phyloP scores from a whole-genome alignment of 2,113 vertebrate species.

The Chloroceryle aenea region DNA sequence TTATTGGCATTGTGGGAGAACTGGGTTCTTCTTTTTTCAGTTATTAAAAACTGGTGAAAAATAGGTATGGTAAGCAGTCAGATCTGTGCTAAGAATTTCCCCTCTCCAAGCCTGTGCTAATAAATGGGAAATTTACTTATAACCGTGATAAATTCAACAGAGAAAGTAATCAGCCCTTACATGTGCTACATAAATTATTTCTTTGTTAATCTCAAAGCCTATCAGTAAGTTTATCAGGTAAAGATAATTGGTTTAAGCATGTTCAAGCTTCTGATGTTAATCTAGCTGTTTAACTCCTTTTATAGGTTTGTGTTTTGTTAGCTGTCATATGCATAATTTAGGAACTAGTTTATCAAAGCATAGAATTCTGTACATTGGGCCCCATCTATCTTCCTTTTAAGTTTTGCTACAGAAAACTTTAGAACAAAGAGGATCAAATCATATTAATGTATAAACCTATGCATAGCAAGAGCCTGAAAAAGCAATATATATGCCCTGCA shows the following conservation, averaged over 20 bases:
- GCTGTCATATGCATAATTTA: conserved; percentile 25
- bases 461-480: not conserved
- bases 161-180: not conserved
- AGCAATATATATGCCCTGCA: not conserved
- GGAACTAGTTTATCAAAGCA: conserved; percentile 16
- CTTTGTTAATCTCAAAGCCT: not conserved
- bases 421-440: not conserved
- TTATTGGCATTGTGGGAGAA: not conserved
- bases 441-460: not conserved
- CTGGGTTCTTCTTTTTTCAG: not conserved
- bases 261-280: not conserved
- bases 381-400: not conserved
- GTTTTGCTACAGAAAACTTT: not conserved
- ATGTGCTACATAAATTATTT: not conserved
- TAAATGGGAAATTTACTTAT: conserved; percentile 14
- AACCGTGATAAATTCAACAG: conserved; percentile 40
- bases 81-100: not conserved
- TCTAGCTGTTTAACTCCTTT: not conserved
- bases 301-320: not conserved
- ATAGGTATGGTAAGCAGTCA: not conserved
- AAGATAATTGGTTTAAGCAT: not conserved
- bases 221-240: conserved; percentile 9
- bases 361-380: not conserved
- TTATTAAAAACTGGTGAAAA: not conserved
- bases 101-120: not conserved